These are phyloP conservation scores for Siniperca obscura DNA, from an alignment of 2,797 vertebrate species.

Conservation along the genomic window DNA sequence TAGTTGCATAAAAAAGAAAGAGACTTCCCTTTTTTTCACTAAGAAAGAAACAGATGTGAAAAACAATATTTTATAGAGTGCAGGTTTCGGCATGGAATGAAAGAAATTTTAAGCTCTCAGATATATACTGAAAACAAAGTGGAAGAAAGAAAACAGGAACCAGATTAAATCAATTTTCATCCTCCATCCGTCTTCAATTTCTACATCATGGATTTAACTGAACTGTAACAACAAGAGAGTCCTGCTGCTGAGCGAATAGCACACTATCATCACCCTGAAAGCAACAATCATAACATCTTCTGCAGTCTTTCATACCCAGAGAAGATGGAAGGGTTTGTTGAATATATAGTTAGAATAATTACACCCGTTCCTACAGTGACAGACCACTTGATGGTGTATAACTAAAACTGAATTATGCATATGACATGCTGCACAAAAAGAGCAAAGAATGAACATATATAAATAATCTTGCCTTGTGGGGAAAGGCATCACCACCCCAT, in stretches of 20 bases:
- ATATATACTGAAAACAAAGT: slow-evolving; percentile 80
- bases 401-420: slow-evolving; percentile 20
- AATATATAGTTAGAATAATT: slow-evolving; percentile 35
- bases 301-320: slow-evolving; percentile 11
- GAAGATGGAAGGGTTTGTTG: slow-evolving; percentile 38
- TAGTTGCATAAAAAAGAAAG: slow-evolving; percentile 52
- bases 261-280: slow-evolving; percentile 58
- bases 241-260: slow-evolving; percentile 45
- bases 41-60: slow-evolving; percentile 81
- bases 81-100: slow-evolving; percentile 79
- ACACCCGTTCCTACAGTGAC: slow-evolving; percentile 9
- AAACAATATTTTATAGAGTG: slow-evolving; percentile 73
- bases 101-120: slow-evolving; percentile 77
- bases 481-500: background rate
- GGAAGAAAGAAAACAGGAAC: slow-evolving; percentile 79
- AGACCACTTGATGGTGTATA: slow-evolving; percentile 12
- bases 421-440: slow-evolving; percentile 15
- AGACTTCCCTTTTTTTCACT: slow-evolving; percentile 50
- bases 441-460: background rate
- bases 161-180: slow-evolving; percentile 83
- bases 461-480: background rate
- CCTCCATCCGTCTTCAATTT: slow-evolving; percentile 81
- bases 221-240: slow-evolving; percentile 71
- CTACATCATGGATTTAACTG: slow-evolving; percentile 65
- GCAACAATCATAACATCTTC: slow-evolving; percentile 34